A percentile compares a stretch with the other conserved stretches of the same genome.
These are phyloP conservation scores for Lysiphlebus fabarum DNA, from an alignment of 1,140 invertebrate species.

Conservation along the genomic window DNA sequence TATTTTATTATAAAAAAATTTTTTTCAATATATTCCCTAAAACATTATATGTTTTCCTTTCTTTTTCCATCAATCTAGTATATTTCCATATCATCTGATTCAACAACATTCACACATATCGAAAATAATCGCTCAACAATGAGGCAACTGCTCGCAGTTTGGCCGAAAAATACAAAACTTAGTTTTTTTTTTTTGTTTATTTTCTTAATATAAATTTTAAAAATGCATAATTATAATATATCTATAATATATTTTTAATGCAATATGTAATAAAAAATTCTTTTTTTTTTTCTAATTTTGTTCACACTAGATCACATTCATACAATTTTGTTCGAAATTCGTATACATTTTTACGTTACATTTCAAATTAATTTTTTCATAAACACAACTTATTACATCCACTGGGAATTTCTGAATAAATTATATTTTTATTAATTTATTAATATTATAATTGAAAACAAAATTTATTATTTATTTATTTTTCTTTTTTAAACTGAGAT, in stretches of 20 bases:
- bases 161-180: conserved; percentile 24
- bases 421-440: no score
- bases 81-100: background rate
- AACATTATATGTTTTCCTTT: conserved; percentile 1
- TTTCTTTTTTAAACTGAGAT: no score
- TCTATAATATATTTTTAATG: conserved; percentile 4
- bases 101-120: conserved; percentile 2
- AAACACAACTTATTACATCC: no score
- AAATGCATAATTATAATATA: conserved; percentile 6
- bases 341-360: no score
- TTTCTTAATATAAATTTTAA: conserved; percentile 14
- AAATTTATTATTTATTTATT: no score
- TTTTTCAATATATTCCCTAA: background rate
- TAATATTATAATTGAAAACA: no score
- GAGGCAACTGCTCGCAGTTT: conserved; percentile 23
- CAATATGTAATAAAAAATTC: conserved; percentile 18
- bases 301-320: background rate
- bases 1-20: background rate
- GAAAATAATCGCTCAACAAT: conserved; percentile 22
- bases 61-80: background rate
- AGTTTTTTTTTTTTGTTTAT: conserved; percentile 16
- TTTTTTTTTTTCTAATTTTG: conserved; percentile 13
- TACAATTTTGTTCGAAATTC: background rate
- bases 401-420: no score
- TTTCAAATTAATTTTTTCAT: no score